phyloP scores from a whole-genome alignment of 2,797 vertebrate genomes.

The Halcyon smyrnensis region DNA sequence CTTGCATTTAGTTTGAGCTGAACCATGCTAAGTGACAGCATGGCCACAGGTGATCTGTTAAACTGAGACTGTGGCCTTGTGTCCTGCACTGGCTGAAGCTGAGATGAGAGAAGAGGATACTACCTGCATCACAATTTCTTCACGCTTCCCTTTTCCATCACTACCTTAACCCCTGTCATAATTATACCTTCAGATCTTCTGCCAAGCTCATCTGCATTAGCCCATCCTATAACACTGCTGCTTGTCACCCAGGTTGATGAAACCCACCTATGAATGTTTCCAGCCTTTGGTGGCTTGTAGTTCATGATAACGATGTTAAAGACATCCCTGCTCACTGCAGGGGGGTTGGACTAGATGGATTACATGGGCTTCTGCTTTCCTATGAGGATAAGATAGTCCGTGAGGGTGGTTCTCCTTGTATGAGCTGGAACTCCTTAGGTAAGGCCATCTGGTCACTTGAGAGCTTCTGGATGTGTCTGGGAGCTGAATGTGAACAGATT shows the following conservation, averaged over 20 bases:
- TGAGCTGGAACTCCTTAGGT: neutral
- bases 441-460: neutral
- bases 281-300: neutral
- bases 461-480: neutral
- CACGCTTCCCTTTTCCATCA: neutral
- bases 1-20: neutral
- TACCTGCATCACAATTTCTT: neutral
- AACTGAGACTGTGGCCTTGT: neutral
- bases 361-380: neutral
- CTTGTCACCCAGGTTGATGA: neutral
- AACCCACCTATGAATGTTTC: neutral
- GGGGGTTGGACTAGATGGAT: neutral
- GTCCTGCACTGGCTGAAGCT: neutral
- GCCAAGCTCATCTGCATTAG: neutral
- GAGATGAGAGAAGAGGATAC: neutral
- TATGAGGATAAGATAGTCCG: rapidly evolving
- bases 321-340: neutral
- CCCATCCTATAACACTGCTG: neutral
- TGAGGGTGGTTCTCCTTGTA: neutral
- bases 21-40: neutral
- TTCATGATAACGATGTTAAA: neutral
- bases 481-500: neutral
- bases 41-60: rapidly evolving
- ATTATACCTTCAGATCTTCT: neutral
- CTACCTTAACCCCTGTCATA: too few species aligned